Base-by-base conservation (phyloP, 2,113 vertebrate genomes). In the Donacobius atricapilla region DNA sequence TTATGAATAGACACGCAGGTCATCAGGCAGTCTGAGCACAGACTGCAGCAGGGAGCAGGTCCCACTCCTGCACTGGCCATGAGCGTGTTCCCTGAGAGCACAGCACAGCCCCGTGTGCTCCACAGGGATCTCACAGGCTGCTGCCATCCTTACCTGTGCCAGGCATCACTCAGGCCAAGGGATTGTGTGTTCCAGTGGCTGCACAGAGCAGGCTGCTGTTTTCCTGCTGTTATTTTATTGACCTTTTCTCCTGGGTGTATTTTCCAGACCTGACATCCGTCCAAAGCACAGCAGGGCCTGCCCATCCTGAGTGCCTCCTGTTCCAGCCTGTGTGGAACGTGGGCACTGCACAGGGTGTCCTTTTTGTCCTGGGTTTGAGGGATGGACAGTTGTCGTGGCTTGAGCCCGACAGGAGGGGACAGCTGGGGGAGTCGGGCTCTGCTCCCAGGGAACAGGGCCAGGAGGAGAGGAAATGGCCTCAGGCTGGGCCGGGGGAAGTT, bases 51-150 rank as follows among this genome's bases (percentile, higher is more conserved):
- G 23, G 45, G 44, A 68, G 53, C 7, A 33, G 33, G 6, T 82
- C 53, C 48, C 30, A 9, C 9, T 8, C 35, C 53, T 1, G 1
- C 23, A 0, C 14, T 13, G 13, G 48, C 69, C 42, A 6, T 11
- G 5, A 3, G 0, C 2, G 42, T 51, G 39, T 40, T 54, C 31
- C 17, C n/a, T 13, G 0, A 8, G 48, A 28, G 40, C 24, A 1
- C 39, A 58, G 7, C 14, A 3, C 24, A 7, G n/a, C 15, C 18
- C 78, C 35, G 24, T 25, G 48, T 25, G 39, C 69, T 73, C 93
- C 84, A 78, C 3, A 15, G 47, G 8, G 24, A 35, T 3, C 80
- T 48, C 30, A 2, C 21, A 8, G 37, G 50, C 2, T 45, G 44
- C 63, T 95, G 68, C 42, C 35, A 15, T 30, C 60, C 44, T 22